phyloP scores from a whole-genome alignment of 2,888 invertebrate genomes.

The Cactoblastis cactorum region DNA sequence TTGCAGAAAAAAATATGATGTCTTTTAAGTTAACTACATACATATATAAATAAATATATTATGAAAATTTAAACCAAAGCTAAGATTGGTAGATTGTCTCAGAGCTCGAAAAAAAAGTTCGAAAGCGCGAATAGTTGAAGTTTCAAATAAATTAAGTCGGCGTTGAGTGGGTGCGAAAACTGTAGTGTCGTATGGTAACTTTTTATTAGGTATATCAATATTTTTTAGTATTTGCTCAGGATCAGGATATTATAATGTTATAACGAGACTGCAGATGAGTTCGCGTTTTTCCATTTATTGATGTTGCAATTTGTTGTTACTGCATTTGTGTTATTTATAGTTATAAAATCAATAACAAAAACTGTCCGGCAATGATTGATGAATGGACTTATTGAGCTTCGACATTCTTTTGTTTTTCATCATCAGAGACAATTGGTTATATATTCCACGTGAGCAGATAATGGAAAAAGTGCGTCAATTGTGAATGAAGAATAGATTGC shows the following conservation, averaged over 20 bases:
- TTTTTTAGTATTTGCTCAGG: conserved; percentile 24
- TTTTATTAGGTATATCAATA: conserved; percentile 7
- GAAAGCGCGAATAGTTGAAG: background rate
- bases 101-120: too few species aligned
- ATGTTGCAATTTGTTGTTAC: conserved; percentile 9
- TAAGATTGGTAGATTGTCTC: too few species aligned
- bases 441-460: background rate
- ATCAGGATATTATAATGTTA: conserved; percentile 25
- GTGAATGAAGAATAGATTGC: too few species aligned
- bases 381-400: background rate
- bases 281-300: conserved; percentile 6
- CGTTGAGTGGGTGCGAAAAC: background rate
- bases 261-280: conserved; percentile 17
- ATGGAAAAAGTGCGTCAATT: too few species aligned
- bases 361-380: conserved; percentile 9
- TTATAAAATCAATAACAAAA: too few species aligned
- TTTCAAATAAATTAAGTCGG: background rate
- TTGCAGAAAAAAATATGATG: too few species aligned
- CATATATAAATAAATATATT: too few species aligned
- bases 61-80: too few species aligned
- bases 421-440: background rate
- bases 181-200: background rate
- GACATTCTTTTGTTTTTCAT: background rate
- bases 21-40: too few species aligned
- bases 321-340: conserved; percentile 6